Base-by-base conservation (phyloP, 2,888 invertebrate species). In the Parapristionchus giblindavisi region DNA sequence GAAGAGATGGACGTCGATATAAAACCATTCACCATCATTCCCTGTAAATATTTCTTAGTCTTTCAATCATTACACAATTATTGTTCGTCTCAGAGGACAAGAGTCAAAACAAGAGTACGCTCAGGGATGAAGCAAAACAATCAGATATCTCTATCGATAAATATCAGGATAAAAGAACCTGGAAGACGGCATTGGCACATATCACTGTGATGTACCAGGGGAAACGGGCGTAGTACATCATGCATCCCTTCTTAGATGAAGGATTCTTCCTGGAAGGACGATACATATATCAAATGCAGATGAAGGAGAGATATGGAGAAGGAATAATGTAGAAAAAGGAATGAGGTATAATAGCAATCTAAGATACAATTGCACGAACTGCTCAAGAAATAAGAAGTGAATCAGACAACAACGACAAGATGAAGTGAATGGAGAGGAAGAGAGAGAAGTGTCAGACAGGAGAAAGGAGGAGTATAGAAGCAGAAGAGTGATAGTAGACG, bases 21-120 rank as follows among this genome's bases (percentile, higher is more conserved):
- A 40, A 83, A 77, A 38, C 82, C 82, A 70, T 83, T 83, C 11
- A 83, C 82, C 32, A 83, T 78, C 75, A 81, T 79, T n/a, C 82
- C 82, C 77, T 82, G 70, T 24, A 54, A 54, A 36, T 24, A 61
- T 61, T 24, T 21, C 21, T 27, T 38, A n/a, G 14, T 36, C 29
- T 36, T 24, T 1, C 17, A 14, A 36, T 14, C n/a, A 54, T 54
- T 24, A 29, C 36, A 5, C 38, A 38, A 21, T 61, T 14, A 14
- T 48, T 48, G 48, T 48, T 14, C 21, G 48, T 48, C 11, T 11
- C 21, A 48, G 14, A 48, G 48, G 48, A 48, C n/a, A n/a, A 48
- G 21, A 14, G 21, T 48, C 48, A 48, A 14, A 48, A 48, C 48
- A 48, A 48, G 48, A 48, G 11, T 48, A 48, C 11, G 14, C 11